Evolutionary conservation across 2,888 invertebrate species (phyloP), one percentile per base, ranked within the genome.

Genomic region (Psococerastis gibbosa): DNA sequence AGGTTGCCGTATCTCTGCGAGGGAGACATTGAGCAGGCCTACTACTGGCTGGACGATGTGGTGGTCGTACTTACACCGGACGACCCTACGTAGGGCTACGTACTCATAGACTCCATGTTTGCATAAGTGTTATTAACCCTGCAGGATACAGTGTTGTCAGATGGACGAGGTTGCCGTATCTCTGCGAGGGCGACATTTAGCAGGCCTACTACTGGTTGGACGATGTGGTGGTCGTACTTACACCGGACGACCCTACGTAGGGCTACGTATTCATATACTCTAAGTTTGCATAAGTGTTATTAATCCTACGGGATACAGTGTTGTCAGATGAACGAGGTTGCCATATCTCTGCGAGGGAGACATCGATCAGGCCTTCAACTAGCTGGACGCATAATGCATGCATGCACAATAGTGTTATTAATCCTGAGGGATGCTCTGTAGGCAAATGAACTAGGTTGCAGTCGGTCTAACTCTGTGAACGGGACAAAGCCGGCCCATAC

Each of bases 341-440:
- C 97, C 97, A 0, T 97, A 97, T 60, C 68, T 98, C 32, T 97
- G 95, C 63, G 95, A 98, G 63, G 97, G 97, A 1, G 95, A 97
- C 62, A 69, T 94, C 50, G 72, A 79, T 38, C 87, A 85, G 60
- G 79, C 84, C 0, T 87, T 80, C 64, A 94, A 92, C 63, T 87
- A 87, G 75, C 69, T 94, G 41, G 78, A 84, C 53, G 92, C n/a
- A n/a, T n/a, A n/a, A n/a, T n/a, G n/a, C n/a, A n/a, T n/a, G n/a
- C n/a, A n/a, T n/a, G n/a, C 20, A 58, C 65, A 32, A n/a, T 32
- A 58, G 94, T 64, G 80, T 80, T 18, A 68, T 94, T n/a, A 66
- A 69, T 48, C 75, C 77, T 1, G 61, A 70, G 41, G 81, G 81
- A 3, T 85, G 87, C 60, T 68, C 73, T 45, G 70, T 95, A 32